Conservation (phyloP, 2,113 vertebrate species). For the Ictidomys tridecemlineatus region DNA sequence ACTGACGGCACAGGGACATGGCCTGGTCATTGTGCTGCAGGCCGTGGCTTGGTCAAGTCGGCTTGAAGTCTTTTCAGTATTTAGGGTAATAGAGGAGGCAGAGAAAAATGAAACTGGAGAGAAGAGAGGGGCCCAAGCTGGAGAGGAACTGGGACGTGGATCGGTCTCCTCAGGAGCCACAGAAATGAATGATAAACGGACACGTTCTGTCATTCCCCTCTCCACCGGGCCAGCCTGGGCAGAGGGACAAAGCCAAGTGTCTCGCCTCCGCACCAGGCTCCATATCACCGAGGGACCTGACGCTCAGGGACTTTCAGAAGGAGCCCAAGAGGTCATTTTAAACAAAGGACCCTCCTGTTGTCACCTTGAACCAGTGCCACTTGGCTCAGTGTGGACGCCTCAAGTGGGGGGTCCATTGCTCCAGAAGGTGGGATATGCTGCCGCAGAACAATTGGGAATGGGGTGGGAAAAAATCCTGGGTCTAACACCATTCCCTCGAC, state of each 20-base stretch:
- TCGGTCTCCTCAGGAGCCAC: not conserved
- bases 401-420: not conserved
- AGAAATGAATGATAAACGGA: not conserved
- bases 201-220: not conserved
- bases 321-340: not conserved
- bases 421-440: not conserved
- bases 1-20: not conserved
- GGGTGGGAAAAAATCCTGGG: rapidly evolving
- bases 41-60: not conserved
- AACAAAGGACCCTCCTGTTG: not conserved
- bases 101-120: not conserved
- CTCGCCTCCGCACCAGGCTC: not conserved
- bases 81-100: too few relatives aligned
- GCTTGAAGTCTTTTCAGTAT: not conserved
- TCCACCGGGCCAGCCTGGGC: not conserved
- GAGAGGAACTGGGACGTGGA: not conserved
- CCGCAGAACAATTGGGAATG: not conserved
- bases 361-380: not conserved
- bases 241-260: not conserved
- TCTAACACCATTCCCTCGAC: not conserved
- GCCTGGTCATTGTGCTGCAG: not conserved
- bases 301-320: not conserved
- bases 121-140: not conserved
- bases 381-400: not conserved
- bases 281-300: not conserved